These are phyloP conservation scores for Drosophila rellima DNA, from an alignment of 2,888 invertebrate genomes.

Conservation along the genomic window DNA sequence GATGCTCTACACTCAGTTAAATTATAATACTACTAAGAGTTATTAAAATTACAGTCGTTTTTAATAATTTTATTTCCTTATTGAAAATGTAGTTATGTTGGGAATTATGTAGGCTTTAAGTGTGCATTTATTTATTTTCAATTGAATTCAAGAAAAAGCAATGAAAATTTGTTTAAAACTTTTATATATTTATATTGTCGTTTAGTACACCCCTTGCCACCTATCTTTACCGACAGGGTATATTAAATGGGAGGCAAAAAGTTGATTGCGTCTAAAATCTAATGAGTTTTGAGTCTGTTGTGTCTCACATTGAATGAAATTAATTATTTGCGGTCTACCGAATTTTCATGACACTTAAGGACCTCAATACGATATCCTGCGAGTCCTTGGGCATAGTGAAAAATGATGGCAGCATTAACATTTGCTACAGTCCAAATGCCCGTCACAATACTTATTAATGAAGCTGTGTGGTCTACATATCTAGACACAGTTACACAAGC, in stretches of 20 bases:
- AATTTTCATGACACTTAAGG: conserved; percentile 14
- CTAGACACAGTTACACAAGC: conserved; percentile 13
- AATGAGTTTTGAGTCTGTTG: conserved; percentile 28
- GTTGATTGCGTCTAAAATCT: conserved; percentile 29
- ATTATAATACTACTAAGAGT: neutral
- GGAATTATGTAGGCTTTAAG: no score
- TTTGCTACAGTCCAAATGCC: conserved; percentile 22
- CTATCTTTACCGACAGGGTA: neutral
- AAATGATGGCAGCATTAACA: conserved; percentile 51
- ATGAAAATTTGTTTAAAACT: no score
- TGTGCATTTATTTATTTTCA: no score
- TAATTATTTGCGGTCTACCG: conserved; percentile 52
- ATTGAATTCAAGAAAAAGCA: no score
- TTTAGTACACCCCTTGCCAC: neutral
- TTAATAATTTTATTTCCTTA: no score
- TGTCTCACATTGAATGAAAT: conserved; percentile 45
- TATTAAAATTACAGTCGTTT: neutral
- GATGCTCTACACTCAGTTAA: neutral
- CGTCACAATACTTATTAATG: conserved; percentile 57
- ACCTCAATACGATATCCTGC: conserved; percentile 4
- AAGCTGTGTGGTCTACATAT: conserved; percentile 53
- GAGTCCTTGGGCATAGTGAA: neutral
- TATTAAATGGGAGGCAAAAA: conserved; percentile 20
- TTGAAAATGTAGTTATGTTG: no score
- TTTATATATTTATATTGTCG: no score